These are phyloP conservation scores for Meleagris gallopavo DNA, from an alignment of 2,113 vertebrate genomes.

Conservation along the genomic window DNA sequence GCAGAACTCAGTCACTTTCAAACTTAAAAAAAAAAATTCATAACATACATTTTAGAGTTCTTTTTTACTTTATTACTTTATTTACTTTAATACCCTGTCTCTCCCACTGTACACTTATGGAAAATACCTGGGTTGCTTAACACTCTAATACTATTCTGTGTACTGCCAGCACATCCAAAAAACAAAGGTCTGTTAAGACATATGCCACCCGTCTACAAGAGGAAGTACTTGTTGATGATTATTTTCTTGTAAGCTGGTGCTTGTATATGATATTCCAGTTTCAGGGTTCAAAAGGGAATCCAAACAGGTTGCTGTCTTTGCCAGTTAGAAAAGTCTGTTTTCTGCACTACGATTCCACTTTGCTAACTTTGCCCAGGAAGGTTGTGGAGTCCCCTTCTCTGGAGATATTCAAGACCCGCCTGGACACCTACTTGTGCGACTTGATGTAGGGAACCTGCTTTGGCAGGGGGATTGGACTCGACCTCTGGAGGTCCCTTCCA, in stretches of 20 bases:
- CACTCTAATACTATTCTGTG: not conserved
- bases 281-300: not conserved
- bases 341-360: not conserved
- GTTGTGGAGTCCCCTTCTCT: no score
- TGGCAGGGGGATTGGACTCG: no score
- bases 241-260: not conserved
- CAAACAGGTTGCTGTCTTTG: not conserved
- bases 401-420: no score
- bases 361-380: no score
- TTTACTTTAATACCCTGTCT: not conserved
- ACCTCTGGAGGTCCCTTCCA: no score
- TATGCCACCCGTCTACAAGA: not conserved
- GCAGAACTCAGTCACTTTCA: not conserved
- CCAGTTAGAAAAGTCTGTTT: not conserved
- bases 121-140: not conserved
- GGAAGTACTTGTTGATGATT: not conserved
- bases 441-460: no score
- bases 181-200: not conserved
- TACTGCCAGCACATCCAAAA: not conserved
- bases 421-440: no score
- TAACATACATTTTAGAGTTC: not conserved
- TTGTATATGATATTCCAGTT: not conserved
- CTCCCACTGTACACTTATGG: not conserved
- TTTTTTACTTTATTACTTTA: not conserved
- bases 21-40: accelerated